Percentiles rank a stretch among this genome's conserved stretches.
Conservation (phyloP, 2,113 vertebrate genomes). For the Dasyurus viverrinus region DNA sequence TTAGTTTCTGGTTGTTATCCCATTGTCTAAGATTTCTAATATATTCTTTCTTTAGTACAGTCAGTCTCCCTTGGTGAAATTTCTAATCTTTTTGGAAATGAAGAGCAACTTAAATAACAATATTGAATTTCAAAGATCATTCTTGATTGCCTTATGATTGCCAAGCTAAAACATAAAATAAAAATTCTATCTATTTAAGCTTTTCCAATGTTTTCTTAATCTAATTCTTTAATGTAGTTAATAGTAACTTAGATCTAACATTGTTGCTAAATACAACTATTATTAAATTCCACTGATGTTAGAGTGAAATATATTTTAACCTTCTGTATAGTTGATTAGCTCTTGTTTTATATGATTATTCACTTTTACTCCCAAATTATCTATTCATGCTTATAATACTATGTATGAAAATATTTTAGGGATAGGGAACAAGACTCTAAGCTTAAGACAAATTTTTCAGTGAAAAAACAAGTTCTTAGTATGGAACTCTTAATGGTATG, state of each 20-base stretch:
- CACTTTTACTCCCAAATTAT: background rate
- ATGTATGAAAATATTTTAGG: background rate
- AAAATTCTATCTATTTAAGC: background rate
- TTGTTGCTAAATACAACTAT: background rate
- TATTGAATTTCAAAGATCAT: slow-evolving; percentile 7
- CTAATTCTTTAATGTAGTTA: background rate
- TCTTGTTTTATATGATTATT: background rate
- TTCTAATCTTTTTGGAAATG: slow-evolving; percentile 8
- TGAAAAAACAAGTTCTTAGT: background rate
- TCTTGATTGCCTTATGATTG: background rate
- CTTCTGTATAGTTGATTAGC: background rate
- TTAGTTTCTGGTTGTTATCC: slow-evolving; percentile 5
- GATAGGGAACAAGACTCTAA: background rate
- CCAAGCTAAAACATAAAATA: background rate
- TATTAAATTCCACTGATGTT: background rate
- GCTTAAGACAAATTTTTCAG: background rate
- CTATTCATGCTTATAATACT: background rate
- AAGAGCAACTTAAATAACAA: background rate
- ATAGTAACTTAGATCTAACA: background rate
- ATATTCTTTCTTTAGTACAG: slow-evolving; percentile 4
- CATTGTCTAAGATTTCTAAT: slow-evolving; percentile 16
- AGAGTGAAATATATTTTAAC: background rate
- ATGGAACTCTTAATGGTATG: background rate
- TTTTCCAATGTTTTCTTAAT: background rate
- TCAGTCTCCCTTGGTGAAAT: background rate